phyloP scores from a whole-genome alignment of 1,140 invertebrate genomes.

The Mylabris phalerata region DNA sequence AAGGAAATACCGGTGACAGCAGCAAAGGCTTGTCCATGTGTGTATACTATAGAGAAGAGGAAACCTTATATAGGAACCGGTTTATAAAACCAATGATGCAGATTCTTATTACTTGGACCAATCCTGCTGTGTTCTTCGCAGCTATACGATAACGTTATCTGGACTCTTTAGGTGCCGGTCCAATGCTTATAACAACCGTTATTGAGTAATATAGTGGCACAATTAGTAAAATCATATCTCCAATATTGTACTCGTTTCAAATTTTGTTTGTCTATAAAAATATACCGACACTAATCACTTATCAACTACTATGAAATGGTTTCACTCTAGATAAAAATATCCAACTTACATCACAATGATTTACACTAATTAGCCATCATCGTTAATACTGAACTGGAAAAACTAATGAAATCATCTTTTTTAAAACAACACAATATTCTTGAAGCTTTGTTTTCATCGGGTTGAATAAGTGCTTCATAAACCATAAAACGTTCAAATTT shows the following conservation, averaged over 20 bases:
- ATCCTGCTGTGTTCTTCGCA: slow-evolving; percentile 32
- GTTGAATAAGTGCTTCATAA: too few species aligned
- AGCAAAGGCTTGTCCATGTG: slow-evolving; percentile 34
- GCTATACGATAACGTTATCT: slow-evolving; percentile 39
- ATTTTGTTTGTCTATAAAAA: too few species aligned
- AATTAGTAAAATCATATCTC: slow-evolving; percentile 32
- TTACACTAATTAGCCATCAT: too few species aligned
- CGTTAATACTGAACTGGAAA: too few species aligned
- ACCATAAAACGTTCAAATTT: too few species aligned
- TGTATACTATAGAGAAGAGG: slow-evolving; percentile 10
- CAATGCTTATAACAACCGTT: slow-evolving; percentile 32
- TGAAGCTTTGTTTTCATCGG: too few species aligned
- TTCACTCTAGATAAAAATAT: too few species aligned
- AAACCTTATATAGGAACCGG: slow-evolving; percentile 41
- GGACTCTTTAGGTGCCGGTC: slow-evolving; percentile 31
- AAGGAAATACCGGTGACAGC: slow-evolving; percentile 41
- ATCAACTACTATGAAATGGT: too few species aligned
- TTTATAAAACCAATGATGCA: slow-evolving; percentile 24
- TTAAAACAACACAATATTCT: too few species aligned
- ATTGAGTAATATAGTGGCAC: slow-evolving; percentile 34
- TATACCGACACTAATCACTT: too few species aligned
- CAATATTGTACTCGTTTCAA: neutral
- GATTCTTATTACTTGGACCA: slow-evolving; percentile 30
- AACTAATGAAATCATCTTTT: too few species aligned
- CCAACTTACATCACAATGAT: too few species aligned